Evolutionary conservation across 2,888 invertebrate species (phyloP), one percentile per base, ranked within the genome.

Genomic region (Aphidoletes aphidimyza): DNA sequence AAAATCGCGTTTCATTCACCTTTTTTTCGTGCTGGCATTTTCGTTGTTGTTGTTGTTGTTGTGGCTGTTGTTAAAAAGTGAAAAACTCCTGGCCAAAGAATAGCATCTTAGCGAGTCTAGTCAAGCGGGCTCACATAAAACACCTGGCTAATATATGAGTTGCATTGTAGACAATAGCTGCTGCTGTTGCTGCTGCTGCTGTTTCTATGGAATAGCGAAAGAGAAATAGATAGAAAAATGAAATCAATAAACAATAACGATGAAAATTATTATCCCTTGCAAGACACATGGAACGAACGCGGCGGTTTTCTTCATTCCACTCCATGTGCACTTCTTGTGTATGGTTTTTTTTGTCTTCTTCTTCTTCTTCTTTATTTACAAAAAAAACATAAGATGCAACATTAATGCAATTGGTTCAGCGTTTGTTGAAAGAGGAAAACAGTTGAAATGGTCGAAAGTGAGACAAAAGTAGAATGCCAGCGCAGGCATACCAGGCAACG

Each of bases 181-280:
- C 54, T 26, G 22, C 26, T 3, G 1, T 30, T 39, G 19, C 47
- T 47, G 69, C 54, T 22, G 19, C 54, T 26, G 22, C 26, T 3
- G 1, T 30, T 39, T 2, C 47, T 47, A 47, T 17, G 34, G 0
- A 14, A 69, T 69, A 69, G 69, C 30, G 30, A 54, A 69, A 26
- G 14, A 54, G 22, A 69, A 69, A 69, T 30, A 47, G 17, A 19
- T 47, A 47, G 17, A 47, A 54, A 54, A 54, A n/a, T 69, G 69
- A 69, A 69, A 69, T 69, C 69, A 69, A 69, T 69, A 69, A 69
- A 69, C 69, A 69, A 69, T 69, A 69, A 69, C 34, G 69, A 69
- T 11, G 69, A 69, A 69, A 69, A 69, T 69, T 69, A 69, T 69
- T 69, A 69, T 69, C 69, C 69, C 69, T 69, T 69, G 9, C 14